phyloP scores from a whole-genome alignment of 2,113 vertebrate genomes.

The Strigops habroptila region DNA sequence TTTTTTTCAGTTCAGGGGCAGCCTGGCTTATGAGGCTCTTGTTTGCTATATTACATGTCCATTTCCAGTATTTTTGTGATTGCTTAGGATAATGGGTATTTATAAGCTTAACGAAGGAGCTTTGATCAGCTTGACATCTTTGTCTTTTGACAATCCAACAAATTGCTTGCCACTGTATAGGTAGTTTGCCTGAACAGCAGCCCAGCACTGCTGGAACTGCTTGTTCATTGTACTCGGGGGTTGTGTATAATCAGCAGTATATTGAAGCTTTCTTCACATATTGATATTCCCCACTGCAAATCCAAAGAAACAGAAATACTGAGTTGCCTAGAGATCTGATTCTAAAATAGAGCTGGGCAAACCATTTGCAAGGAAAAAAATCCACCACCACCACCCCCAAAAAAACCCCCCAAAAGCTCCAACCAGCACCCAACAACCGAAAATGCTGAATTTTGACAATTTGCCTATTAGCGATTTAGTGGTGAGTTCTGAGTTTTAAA shows the following conservation, averaged over 20 bases:
- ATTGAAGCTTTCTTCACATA: neutral
- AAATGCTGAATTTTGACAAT: neutral
- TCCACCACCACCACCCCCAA: too few species aligned
- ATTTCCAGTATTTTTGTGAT: neutral
- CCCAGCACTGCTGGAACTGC: neutral
- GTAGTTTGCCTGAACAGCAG: neutral
- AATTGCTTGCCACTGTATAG: neutral
- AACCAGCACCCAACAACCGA: too few species aligned
- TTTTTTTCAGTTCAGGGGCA: neutral
- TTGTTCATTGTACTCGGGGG: neutral
- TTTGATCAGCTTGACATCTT: neutral
- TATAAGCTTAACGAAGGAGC: neutral
- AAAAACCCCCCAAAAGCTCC: neutral
- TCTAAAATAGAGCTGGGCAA: neutral
- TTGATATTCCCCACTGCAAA: neutral
- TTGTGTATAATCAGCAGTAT: neutral
- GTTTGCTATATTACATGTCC: neutral
- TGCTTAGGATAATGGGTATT: constrained; percentile 4
- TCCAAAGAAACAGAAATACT: neutral
- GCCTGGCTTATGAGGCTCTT: neutral
- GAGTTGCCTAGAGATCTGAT: neutral
- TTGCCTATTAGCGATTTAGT: neutral
- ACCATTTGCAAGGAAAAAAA: neutral
- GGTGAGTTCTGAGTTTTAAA: neutral
- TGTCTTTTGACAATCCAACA: neutral